A percentile compares a stretch with the other conserved stretches of the same genome.
Evolutionary conservation across 2,113 vertebrate genomes (phyloP).

Genomic region (Oncorhynchus kisutch): DNA sequence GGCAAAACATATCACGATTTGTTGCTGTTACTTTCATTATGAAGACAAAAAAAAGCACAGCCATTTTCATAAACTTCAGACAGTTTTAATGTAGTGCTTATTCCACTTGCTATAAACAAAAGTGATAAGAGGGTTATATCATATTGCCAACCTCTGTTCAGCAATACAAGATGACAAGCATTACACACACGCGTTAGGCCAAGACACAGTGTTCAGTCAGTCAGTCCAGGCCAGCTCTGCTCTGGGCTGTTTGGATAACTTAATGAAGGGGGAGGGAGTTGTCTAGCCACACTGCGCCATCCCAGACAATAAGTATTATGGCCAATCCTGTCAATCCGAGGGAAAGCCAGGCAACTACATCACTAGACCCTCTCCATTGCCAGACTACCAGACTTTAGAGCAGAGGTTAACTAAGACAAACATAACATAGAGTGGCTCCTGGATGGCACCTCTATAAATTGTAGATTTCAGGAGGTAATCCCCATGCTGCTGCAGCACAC

Average conservation of each 20-base stretch:
- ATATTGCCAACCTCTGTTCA: not conserved
- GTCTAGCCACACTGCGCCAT: not conserved
- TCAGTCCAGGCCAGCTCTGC: not conserved
- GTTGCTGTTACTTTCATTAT: not conserved
- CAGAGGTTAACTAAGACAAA: not conserved
- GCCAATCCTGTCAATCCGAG: not conserved
- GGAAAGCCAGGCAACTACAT: not conserved
- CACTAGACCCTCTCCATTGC: not conserved
- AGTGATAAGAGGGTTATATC: not conserved
- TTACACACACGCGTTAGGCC: not conserved
- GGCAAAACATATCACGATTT: not conserved
- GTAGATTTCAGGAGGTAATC: slow-evolving; percentile 55
- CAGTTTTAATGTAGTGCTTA: not conserved
- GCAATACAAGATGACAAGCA: not conserved
- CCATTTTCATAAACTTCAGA: not conserved
- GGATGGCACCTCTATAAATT: slow-evolving; percentile 47
- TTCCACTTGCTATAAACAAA: not conserved
- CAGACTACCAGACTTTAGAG: not conserved
- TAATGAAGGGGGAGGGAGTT: not conserved
- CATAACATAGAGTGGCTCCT: slow-evolving; percentile 10
- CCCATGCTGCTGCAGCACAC: slow-evolving; percentile 50
- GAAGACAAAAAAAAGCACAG: not conserved
- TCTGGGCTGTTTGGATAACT: slow-evolving; percentile 4
- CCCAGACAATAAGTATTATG: slow-evolving; percentile 1
- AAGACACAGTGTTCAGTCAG: not conserved